Conservation (phyloP, 1,140 invertebrate species). For the Drosophila tani region DNA sequence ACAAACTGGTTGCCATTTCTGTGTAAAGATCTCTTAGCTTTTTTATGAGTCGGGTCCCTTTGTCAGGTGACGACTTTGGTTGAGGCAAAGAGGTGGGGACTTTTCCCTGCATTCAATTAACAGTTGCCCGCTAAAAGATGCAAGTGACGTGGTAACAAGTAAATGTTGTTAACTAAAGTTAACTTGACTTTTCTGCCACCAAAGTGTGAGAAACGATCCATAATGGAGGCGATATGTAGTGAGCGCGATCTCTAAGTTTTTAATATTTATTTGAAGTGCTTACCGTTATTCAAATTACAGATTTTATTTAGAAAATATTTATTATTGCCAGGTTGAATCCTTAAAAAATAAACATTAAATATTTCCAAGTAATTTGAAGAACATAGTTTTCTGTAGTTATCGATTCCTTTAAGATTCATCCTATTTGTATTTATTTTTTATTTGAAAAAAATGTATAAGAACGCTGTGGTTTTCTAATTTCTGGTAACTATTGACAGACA, state of each 20-base stretch:
- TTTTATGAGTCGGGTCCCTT: conserved; percentile 34
- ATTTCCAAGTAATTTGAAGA: too few species aligned
- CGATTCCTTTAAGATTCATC: too few species aligned
- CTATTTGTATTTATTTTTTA: not conserved
- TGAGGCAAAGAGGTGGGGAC: not conserved
- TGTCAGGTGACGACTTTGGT: conserved; percentile 44
- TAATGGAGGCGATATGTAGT: not conserved
- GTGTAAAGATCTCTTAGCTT: conserved; percentile 2
- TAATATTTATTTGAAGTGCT: not conserved
- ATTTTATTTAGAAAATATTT: too few species aligned
- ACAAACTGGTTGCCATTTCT: conserved; percentile 23
- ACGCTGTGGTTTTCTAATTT: too few species aligned
- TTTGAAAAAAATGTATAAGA: not conserved
- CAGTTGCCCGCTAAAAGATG: conserved; percentile 31
- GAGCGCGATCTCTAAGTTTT: too few species aligned
- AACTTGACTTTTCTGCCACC: not conserved
- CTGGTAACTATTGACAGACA: not conserved
- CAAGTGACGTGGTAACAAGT: conserved; percentile 4
- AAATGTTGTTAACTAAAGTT: conserved; percentile 11
- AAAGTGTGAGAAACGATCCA: not conserved
- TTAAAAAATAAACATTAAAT: not conserved
- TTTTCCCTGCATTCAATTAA: conserved; percentile 40
- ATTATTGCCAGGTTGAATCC: not conserved
- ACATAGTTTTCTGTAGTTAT: too few species aligned
- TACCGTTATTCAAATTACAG: too few species aligned